Percentiles rank a stretch among this genome's conserved stretches.
Evolutionary conservation across 2,113 vertebrate genomes (phyloP).

Genomic region (Scomber japonicus): DNA sequence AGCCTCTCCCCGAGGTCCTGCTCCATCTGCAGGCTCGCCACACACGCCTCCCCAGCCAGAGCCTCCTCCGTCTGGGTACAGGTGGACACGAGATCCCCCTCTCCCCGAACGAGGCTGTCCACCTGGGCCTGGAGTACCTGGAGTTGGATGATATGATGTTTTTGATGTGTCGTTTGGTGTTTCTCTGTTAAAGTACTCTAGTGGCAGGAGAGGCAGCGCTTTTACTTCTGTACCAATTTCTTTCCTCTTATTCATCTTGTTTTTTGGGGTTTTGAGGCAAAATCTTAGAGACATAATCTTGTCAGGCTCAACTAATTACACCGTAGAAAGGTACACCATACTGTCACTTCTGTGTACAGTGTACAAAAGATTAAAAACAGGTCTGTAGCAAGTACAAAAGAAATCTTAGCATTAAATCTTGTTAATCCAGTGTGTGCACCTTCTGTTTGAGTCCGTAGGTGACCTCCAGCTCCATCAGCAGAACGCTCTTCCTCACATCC

Average conservation of each 20-base stretch:
- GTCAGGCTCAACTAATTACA: too few relatives aligned
- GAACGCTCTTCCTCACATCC: constrained; percentile 95
- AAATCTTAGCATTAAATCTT: neutral
- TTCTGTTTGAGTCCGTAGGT: constrained; percentile 98
- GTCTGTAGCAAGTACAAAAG: too few relatives aligned
- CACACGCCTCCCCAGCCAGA: constrained; percentile 90
- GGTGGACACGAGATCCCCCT: constrained; percentile 89
- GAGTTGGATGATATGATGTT: neutral
- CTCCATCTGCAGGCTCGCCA: constrained; percentile 88
- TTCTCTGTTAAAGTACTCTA: neutral
- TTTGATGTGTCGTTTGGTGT: neutral
- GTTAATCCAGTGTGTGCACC: constrained; percentile 72
- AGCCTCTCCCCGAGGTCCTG: constrained; percentile 91
- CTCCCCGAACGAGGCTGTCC: constrained; percentile 90
- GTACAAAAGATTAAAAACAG: too few relatives aligned
- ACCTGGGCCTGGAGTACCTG: constrained; percentile 96
- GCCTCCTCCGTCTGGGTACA: constrained; percentile 90
- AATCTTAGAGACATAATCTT: too few relatives aligned
- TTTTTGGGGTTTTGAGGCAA: too few relatives aligned
- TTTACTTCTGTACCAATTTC: neutral
- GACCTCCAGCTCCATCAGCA: constrained; percentile 98
- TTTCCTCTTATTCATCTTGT: too few relatives aligned
- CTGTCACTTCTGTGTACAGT: too few relatives aligned
- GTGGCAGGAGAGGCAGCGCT: neutral
- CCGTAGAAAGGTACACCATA: too few relatives aligned